Conservation (phyloP, 2,113 vertebrate species). For the Chaetops frenatus region DNA sequence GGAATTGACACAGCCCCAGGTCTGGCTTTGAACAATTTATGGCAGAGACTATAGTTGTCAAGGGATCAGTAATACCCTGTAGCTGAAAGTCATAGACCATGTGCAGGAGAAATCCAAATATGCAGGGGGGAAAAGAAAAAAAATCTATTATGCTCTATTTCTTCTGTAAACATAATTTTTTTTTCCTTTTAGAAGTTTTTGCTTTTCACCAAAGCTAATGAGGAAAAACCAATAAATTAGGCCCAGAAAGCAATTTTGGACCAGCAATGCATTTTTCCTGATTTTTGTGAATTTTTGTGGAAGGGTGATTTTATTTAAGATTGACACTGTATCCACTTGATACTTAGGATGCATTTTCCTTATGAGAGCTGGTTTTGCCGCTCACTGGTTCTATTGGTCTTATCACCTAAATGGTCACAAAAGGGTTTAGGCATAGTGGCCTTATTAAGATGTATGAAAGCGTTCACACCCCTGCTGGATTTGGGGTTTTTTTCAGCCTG, state of each 20-base stretch:
- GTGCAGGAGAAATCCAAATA: constrained; percentile 21
- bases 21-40: constrained; percentile 61
- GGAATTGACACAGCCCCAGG: constrained; percentile 60
- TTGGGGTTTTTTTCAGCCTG: not conserved
- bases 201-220: not conserved
- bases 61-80: constrained; percentile 56
- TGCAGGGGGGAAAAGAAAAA: not conserved
- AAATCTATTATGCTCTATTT: not conserved
- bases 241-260: not conserved
- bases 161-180: not conserved
- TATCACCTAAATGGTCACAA: constrained; percentile 1
- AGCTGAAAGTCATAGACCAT: constrained; percentile 18
- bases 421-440: not conserved
- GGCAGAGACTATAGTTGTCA: constrained; percentile 50
- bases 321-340: not conserved
- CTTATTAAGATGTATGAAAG: not conserved
- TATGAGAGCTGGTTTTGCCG: not conserved
- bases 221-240: not conserved
- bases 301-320: not conserved
- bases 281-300: not conserved
- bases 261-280: not conserved
- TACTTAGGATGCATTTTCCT: not conserved
- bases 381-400: not conserved
- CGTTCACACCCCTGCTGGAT: not conserved
- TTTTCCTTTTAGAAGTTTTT: not conserved